Evolutionary conservation across 1,140 invertebrate genomes (phyloP).

Genomic region (Drosophila nasuta): DNA sequence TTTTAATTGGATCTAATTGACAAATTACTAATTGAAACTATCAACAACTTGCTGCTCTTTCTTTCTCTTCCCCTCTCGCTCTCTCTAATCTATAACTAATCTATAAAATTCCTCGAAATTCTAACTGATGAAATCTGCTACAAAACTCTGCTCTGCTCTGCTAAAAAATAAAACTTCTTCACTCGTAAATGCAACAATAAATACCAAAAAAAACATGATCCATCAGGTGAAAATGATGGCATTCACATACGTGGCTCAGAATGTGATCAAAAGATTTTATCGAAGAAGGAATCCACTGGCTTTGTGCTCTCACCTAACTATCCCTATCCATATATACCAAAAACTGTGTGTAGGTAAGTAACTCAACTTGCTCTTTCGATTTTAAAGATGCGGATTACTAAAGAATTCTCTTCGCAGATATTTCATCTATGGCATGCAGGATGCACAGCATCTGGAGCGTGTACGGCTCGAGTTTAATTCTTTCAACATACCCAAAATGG

Average conservation of each 20-base stretch:
- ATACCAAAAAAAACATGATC: conserved; percentile 28
- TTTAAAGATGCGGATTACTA: neutral
- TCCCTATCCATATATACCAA: conserved; percentile 96
- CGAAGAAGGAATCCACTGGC: conserved; percentile 95
- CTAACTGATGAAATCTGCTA: conserved; percentile 31
- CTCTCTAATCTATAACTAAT: conserved; percentile 13
- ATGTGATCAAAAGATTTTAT: conserved; percentile 98
- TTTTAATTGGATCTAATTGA: conserved; percentile 22
- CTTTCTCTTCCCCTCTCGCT: conserved; percentile 14
- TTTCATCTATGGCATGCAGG: conserved; percentile 98
- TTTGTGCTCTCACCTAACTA: conserved; percentile 97
- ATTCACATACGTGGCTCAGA: conserved; percentile 97
- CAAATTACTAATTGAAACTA: conserved; percentile 25
- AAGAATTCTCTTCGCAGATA: conserved; percentile 87
- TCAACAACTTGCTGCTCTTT: conserved; percentile 23
- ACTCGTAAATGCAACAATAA: conserved; percentile 49
- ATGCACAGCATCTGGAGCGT: conserved; percentile 96
- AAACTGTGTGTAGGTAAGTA: conserved; percentile 94
- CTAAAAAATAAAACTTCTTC: conserved; percentile 27
- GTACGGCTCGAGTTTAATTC: conserved; percentile 94
- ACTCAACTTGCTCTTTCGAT: too few relatives aligned
- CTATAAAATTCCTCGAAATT: conserved; percentile 37
- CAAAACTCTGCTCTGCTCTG: conserved; percentile 41
- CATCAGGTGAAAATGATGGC: conserved; percentile 89
- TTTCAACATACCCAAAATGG: conserved; percentile 95